Percentiles rank a stretch among this genome's conserved stretches.
phyloP scores from a whole-genome alignment of 2,113 vertebrate genomes.

The Pholis gunnellus region DNA sequence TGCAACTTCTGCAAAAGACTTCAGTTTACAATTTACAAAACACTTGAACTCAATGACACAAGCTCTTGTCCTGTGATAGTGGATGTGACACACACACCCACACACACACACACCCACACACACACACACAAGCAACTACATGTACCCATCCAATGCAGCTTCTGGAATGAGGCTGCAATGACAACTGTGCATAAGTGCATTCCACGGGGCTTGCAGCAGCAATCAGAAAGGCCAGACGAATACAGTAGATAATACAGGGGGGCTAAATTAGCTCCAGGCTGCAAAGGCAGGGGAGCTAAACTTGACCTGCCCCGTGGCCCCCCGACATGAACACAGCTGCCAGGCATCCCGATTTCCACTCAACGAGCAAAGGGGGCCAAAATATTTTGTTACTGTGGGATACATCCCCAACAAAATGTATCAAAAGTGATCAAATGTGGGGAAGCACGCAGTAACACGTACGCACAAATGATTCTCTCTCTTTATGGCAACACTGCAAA shows the following conservation, averaged over 20 bases:
- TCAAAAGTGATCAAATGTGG: neutral
- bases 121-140: constrained; percentile 35
- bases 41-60: constrained; percentile 45
- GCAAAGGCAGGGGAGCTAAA: constrained; percentile 56
- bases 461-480: neutral
- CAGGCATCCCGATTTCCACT: constrained; percentile 38
- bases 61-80: constrained; percentile 1
- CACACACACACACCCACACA: constrained; percentile 35
- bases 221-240: constrained; percentile 79
- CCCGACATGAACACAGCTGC: constrained; percentile 35
- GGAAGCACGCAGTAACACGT: too few relatives aligned
- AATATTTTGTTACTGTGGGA: neutral
- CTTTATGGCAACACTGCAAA: neutral
- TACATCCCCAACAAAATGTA: neutral
- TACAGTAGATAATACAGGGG: constrained; percentile 65
- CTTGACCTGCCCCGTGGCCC: constrained; percentile 55
- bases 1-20: neutral
- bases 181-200: constrained; percentile 83
- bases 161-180: constrained; percentile 80
- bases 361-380: constrained; percentile 10
- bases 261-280: constrained; percentile 53
- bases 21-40: constrained; percentile 1
- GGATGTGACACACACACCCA: constrained; percentile 42
- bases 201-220: constrained; percentile 75
- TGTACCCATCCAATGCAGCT: constrained; percentile 72